Base-by-base conservation (phyloP, 2,888 invertebrate species). In the Catocala fraxini region DNA sequence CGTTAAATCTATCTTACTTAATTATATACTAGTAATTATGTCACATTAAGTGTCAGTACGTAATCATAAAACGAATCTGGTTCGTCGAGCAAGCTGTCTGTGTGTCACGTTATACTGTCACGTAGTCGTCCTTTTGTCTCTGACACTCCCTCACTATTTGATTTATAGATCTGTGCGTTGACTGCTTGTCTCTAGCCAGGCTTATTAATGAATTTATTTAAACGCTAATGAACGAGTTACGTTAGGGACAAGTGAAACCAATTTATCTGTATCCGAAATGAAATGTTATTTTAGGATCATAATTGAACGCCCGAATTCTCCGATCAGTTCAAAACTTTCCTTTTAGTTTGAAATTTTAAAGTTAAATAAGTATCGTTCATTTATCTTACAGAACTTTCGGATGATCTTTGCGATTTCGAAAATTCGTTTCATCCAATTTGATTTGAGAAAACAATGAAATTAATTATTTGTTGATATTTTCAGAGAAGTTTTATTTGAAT, bases 201-300 rank as follows among this genome's bases (percentile, higher is more conserved):
- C 89, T 92, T 92, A 93, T 94, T 93, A 94, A 94, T 93, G 93
- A 93, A 92, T 93, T 93, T 92, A 93, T 94, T 93, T 92, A 90
- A 93, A 92, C 91, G 87, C 89, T 93, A 94, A 94, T 93, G 93
- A 94, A 93, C 91, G 90, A 93, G 86, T 89, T 88, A 84, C 91
- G 89, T 90, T 92, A 80, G 79, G 82, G 88, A 92, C 93, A 93
- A 93, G 93, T 93, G 88, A 88, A 90, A 88, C 88, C 85, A 74
- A 77, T 77, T 74, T 77, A 93, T 92, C 88, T 91, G 85, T 83
- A 86, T 83, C 83, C 79, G 61, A 82, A 88, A 84, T 81, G 83
- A 87, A 88, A 79, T 81, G 83, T 84, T 91, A 89, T 90, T 92
- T 88, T 84, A 81, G 83, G 86, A 75, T 84, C 77, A 81, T 88